Evolutionary conservation across 1,140 invertebrate genomes (phyloP).

Genomic region (Lepidurus couesii): DNA sequence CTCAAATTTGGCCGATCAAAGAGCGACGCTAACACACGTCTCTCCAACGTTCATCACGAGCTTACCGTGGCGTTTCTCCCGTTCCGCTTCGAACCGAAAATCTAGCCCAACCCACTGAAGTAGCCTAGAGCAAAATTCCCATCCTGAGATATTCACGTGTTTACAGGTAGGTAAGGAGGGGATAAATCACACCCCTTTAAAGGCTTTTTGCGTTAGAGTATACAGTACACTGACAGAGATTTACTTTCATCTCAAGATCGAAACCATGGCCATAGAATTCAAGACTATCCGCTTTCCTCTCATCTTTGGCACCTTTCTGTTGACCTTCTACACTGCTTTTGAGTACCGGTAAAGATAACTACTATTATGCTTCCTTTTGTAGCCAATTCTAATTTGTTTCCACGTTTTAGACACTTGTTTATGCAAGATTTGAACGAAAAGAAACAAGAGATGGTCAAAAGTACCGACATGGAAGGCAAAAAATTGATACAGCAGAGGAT

Average conservation of each 20-base stretch:
- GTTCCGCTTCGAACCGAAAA: background rate
- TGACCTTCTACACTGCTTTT: constrained; percentile 25
- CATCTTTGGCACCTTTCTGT: constrained; percentile 27
- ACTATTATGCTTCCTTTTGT: background rate
- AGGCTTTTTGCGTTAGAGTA: too few relatives aligned
- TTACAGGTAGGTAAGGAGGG: too few relatives aligned
- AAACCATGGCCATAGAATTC: constrained; percentile 23
- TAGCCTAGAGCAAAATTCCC: background rate
- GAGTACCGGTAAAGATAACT: constrained; percentile 16
- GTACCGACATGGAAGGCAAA: background rate
- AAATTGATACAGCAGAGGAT: background rate
- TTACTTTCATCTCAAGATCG: too few relatives aligned
- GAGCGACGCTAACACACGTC: background rate
- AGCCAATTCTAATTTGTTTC: background rate
- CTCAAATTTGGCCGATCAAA: background rate
- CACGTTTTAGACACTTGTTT: constrained; percentile 25
- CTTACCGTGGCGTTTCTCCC: constrained; percentile 8
- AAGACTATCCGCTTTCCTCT: constrained; percentile 26
- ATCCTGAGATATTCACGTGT: too few relatives aligned
- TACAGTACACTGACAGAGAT: too few relatives aligned
- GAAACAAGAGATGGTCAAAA: background rate
- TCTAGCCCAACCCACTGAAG: background rate
- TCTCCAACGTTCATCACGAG: background rate
- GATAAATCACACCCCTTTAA: too few relatives aligned
- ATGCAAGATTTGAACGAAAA: constrained; percentile 25